Evolutionary conservation across 1,140 invertebrate genomes (phyloP).

Genomic region (Zaprionus capensis): DNA sequence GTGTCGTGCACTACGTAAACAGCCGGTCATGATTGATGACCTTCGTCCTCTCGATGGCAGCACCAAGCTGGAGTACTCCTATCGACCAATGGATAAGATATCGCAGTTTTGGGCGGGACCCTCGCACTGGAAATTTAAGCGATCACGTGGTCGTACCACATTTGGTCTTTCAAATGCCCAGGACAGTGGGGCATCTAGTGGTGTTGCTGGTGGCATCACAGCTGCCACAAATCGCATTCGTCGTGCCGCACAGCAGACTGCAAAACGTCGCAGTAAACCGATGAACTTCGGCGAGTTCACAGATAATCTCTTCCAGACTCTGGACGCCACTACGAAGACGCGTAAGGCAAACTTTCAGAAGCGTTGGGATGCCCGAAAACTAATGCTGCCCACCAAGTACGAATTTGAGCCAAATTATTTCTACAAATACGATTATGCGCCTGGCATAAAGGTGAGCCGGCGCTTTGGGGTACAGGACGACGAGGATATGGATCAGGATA

Average conservation of each 20-base stretch:
- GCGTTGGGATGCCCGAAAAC: conserved; percentile 79
- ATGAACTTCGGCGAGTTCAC: conserved; percentile 60
- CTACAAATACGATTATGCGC: conserved; percentile 60
- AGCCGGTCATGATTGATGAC: conserved; percentile 71
- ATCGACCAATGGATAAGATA: conserved; percentile 81
- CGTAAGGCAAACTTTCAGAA: conserved; percentile 77
- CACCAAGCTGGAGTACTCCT: conserved; percentile 80
- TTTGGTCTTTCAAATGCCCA: conserved; percentile 40
- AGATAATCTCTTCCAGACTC: conserved; percentile 58
- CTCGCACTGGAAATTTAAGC: conserved; percentile 83
- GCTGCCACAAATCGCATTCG: conserved; percentile 11
- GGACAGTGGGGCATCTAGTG: not conserved
- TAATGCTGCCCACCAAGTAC: conserved; percentile 73
- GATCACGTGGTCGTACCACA: conserved; percentile 49
- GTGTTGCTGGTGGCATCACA: conserved; percentile 1
- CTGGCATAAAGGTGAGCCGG: conserved; percentile 58
- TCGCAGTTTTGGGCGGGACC: conserved; percentile 84
- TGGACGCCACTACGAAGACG: conserved; percentile 62
- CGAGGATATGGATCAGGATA: conserved; percentile 43
- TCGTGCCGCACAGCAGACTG: conserved; percentile 26
- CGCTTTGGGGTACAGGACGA: conserved; percentile 46
- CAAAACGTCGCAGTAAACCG: conserved; percentile 49
- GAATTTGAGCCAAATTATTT: conserved; percentile 66
- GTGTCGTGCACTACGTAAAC: conserved; percentile 72
- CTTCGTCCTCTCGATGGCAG: conserved; percentile 73